These are phyloP conservation scores for Drosophila flavopinicola DNA, from an alignment of 2,888 invertebrate genomes.

Conservation along the genomic window DNA sequence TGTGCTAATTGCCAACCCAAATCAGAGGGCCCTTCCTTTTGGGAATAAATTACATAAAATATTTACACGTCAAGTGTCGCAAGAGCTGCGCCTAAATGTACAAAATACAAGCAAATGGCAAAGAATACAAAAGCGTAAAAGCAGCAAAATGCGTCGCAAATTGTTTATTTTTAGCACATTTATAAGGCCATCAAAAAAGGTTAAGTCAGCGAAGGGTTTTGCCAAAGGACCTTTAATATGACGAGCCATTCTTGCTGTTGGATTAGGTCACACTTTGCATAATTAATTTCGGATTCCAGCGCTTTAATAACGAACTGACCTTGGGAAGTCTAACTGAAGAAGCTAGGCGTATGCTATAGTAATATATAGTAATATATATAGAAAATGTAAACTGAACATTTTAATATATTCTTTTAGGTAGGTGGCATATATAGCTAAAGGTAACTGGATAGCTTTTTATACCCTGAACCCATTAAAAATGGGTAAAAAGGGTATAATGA, in stretches of 20 bases:
- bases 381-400: too few relatives aligned
- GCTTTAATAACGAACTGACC: background rate
- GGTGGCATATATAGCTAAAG: too few relatives aligned
- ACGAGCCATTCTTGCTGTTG: conserved; percentile 42
- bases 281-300: conserved; percentile 64
- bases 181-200: conserved; percentile 75
- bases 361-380: too few relatives aligned
- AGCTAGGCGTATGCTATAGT: too few relatives aligned
- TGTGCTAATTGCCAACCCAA: conserved; percentile 72
- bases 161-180: conserved; percentile 79
- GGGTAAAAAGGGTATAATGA: too few relatives aligned
- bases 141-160: conserved; percentile 46
- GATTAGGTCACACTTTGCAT: conserved; percentile 75
- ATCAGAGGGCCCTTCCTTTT: conserved; percentile 44
- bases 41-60: conserved; percentile 61
- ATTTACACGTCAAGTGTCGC: conserved; percentile 73
- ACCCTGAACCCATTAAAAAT: too few relatives aligned
- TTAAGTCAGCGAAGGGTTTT: conserved; percentile 48
- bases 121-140: conserved; percentile 23
- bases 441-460: too few relatives aligned
- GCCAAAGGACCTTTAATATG: conserved; percentile 46
- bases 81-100: conserved; percentile 44
- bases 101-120: conserved; percentile 47
- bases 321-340: too few relatives aligned
- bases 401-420: too few relatives aligned